Percentiles rank a stretch among this genome's conserved stretches.
Conservation (phyloP, 2,888 invertebrate species). For the Sisyra terminalis region DNA sequence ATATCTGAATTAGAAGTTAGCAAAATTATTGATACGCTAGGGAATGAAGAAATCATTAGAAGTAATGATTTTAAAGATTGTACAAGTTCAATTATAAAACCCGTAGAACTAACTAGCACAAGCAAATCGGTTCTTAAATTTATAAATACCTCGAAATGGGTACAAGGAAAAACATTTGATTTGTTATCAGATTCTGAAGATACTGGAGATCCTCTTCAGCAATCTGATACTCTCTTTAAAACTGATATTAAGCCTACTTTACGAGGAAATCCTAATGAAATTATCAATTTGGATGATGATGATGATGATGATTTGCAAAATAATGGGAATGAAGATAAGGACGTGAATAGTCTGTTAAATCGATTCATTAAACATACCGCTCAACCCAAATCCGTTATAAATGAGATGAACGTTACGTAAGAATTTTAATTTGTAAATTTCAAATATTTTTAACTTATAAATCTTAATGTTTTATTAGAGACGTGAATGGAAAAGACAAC, state of each 20-base stretch:
- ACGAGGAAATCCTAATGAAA: conserved; percentile 32
- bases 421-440: conserved; percentile 14
- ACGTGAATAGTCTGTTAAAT: conserved; percentile 49
- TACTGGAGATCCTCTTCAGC: conserved; percentile 9
- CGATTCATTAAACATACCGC: conserved; percentile 56
- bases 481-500: not conserved
- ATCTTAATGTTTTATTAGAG: no score
- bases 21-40: conserved; percentile 5
- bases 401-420: conserved; percentile 39
- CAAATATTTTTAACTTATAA: no score
- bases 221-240: conserved; percentile 7
- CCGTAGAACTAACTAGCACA: no score
- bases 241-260: conserved; percentile 29
- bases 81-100: no score
- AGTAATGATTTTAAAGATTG: not conserved
- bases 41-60: conserved; percentile 1
- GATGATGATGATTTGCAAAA: conserved; percentile 34
- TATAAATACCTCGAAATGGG: not conserved
- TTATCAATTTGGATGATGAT: conserved; percentile 44
- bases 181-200: conserved; percentile 11
- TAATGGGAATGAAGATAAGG: conserved; percentile 28
- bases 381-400: conserved; percentile 33
- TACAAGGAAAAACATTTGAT: conserved; percentile 1
- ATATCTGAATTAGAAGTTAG: conserved; percentile 1
- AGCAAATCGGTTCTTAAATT: not conserved